Evolutionary conservation across 2,888 invertebrate genomes (phyloP), one percentile per base, ranked within the genome.

Genomic region (Abscondita cerata): DNA sequence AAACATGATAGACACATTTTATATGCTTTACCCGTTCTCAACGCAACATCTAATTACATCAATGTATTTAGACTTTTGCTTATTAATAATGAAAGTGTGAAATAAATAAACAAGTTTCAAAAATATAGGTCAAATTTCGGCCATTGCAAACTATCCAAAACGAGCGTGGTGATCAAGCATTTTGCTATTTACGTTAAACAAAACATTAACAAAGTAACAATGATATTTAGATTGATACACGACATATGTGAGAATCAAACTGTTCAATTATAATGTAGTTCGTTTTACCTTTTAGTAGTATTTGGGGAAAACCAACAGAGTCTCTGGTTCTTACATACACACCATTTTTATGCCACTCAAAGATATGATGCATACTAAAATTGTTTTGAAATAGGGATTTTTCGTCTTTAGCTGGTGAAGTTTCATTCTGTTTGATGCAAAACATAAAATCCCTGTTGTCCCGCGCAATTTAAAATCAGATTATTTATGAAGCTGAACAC

Each of bases 101-200:
- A 13, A 16, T 62, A 59, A 69, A 69, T 68, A 63, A 68, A 71
- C 68, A 69, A 69, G 64, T 72, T 69, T 73, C 70, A 67, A 71
- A 72, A 70, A 78, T 80, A 77, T 81, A 81, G 81, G 81, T 81
- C 81, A 81, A 77, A 80, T 78, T 78, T 81, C 81, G 78, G 81
- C 81, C 81, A 81, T 81, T 80, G 76, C 75, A 74, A 75, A 76
- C 65, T 73, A 70, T 72, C 72, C 73, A 73, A 79, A 71, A 69
- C 69, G 66, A 68, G 70, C 76, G 78, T 78, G 78, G 78, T 79
- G 78, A 77, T 68, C 73, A 70, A 74, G 75, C 76, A 77, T 75
- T 77, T 77, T 75, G 67, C 47, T 56, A 50, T 56, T 50, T 52
- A 58, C 48, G 38, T 51, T 40, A 62, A 60, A 61, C 47, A 36